Evolutionary conservation across 1,140 invertebrate species (phyloP), one percentile per base, ranked within the genome.

Genomic region (Eciton burchellii): DNA sequence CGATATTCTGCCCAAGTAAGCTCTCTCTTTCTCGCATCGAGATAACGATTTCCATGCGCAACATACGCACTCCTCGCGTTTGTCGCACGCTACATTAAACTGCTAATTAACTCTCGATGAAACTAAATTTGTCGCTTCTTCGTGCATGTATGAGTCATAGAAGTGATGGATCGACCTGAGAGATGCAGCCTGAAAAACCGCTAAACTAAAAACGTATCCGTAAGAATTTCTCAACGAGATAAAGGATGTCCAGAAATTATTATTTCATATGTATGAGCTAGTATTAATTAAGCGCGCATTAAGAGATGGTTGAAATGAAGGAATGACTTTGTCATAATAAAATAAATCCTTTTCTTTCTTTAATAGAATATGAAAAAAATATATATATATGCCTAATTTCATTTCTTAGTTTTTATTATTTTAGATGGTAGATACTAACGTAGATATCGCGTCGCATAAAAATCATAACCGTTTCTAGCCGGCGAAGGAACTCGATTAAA

Each of bases 1-100:
- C 95, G 97, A 98, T 93, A 97, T 98, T 94, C 94, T 98, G 91
- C 97, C 97, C 92, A 98, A 97, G 97, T 98, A 97, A 96, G 96
- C 94, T 79, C 66, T 88, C 94, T 79, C 66, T 88, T 79, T 68
- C 26, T 59, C 21, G 49, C 45, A 83, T 62, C 29, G 21, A 79
- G 74, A 79, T 56, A 70, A 68, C 19, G n/a, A 70, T 70, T 43
- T 76, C 35, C 26, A 35, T 76, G 72, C 26, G 19, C 59, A 76
- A 57, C 29, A 45, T 21, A 29, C 6, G 43, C 60, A 41, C 70
- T 41, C 19, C 16, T 65, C 12, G 73, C 35, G 41, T 35, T 79
- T 12, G 63, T 79, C 49, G 74, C 63, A 79, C 45, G 52, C 43
- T 54, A 26, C 14, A 43, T 29, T 74, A 9, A 21, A 35, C 71